A percentile compares a stretch with the other conserved stretches of the same genome.
Evolutionary conservation across 1,140 invertebrate genomes (phyloP).

Genomic region (Choristoneura fumiferana): DNA sequence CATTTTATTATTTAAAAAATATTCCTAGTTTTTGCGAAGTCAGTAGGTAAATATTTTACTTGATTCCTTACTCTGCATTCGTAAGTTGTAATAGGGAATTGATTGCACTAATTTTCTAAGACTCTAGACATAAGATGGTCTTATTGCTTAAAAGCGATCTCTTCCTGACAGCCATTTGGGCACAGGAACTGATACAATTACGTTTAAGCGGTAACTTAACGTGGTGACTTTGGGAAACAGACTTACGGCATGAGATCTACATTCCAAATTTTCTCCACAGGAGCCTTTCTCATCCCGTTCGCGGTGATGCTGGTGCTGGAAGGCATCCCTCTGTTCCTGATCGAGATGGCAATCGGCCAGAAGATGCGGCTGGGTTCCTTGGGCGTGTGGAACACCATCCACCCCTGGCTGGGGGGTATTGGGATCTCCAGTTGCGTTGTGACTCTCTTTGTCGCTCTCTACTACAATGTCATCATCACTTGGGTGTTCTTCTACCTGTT

Average conservation of each 20-base stretch:
- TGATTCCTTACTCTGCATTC: no score
- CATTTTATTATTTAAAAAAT: no score
- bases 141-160: no score
- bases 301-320: slow-evolving; percentile 95
- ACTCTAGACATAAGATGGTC: no score
- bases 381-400: slow-evolving; percentile 96
- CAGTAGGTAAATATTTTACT: no score
- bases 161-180: no score
- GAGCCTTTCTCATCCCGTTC: slow-evolving; percentile 98
- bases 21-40: no score
- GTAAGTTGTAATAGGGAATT: no score
- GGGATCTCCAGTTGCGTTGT: slow-evolving; percentile 95
- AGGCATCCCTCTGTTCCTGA: slow-evolving; percentile 94
- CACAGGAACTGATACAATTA: no score
- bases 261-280: slow-evolving; percentile 77
- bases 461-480: slow-evolving; percentile 99
- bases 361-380: slow-evolving; percentile 92
- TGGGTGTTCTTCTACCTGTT: slow-evolving; percentile 98
- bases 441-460: slow-evolving; percentile 94
- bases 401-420: slow-evolving; percentile 94
- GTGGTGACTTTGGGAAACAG: no score
- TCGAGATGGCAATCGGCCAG: slow-evolving; percentile 96
- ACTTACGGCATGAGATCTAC: neutral
- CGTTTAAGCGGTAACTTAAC: no score
- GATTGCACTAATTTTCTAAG: no score